Conservation (phyloP, 1,140 invertebrate species). For the Chionoecetes opilio region DNA sequence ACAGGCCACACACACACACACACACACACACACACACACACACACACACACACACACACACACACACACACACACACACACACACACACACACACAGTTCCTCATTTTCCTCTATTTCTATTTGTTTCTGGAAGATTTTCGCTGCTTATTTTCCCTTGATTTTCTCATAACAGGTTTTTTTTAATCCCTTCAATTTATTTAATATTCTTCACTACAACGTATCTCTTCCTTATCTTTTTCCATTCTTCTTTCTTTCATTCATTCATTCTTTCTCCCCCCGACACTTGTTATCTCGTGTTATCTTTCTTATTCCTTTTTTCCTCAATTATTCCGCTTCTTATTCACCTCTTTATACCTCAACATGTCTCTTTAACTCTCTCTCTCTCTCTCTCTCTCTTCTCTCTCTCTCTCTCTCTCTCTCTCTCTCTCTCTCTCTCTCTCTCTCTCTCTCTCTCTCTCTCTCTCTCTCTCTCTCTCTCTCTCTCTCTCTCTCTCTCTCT, state of each 20-base stretch:
- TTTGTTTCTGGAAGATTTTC: no score
- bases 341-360: neutral
- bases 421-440: neutral
- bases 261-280: neutral
- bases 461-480: conserved; percentile 32
- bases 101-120: neutral
- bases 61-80: no score
- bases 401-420: neutral
- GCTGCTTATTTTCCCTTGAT: no score
- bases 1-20: no score
- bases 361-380: neutral
- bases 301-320: neutral
- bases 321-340: no score
- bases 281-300: neutral
- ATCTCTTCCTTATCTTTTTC: neutral
- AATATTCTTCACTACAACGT: no score
- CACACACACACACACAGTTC: no score
- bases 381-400: neutral
- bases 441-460: neutral
- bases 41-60: no score
- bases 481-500: conserved; percentile 30
- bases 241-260: neutral
- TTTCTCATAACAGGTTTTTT: no score
- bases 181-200: no score
- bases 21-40: no score